Conservation (phyloP, 2,113 vertebrate species). For the Grammomys dolichurus region DNA sequence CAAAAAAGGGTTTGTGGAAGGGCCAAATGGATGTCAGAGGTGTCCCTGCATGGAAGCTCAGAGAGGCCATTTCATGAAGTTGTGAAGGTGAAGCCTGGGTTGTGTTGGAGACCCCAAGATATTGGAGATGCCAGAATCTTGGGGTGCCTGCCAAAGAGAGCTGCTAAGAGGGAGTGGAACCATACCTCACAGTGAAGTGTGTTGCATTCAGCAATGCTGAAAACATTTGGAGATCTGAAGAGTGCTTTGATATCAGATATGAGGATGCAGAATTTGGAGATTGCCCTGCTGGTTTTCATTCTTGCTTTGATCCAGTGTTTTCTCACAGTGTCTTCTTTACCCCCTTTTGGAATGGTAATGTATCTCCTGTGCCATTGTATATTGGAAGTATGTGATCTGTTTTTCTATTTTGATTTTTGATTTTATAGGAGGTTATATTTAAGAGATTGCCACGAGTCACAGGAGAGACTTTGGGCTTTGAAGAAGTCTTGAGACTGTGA, state of each 20-base stretch:
- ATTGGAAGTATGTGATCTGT: not conserved
- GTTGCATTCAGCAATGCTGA: not conserved
- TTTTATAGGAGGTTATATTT: not conserved
- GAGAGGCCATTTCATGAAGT: not conserved
- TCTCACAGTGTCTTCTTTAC: not conserved
- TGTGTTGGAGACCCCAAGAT: not conserved
- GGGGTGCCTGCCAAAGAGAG: not conserved
- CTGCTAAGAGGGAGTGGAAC: not conserved
- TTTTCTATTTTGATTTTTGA: not conserved
- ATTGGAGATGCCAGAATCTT: not conserved
- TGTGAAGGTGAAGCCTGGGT: not conserved
- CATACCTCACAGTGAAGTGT: not conserved
- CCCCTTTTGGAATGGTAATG: not conserved
- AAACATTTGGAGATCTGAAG: not conserved
- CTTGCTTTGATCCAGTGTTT: not conserved
- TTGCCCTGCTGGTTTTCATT: not conserved
- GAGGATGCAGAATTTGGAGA: not conserved
- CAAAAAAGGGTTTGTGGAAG: not conserved
- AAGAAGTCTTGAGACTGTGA: not conserved
- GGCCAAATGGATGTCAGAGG: not conserved
- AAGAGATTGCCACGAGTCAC: not conserved
- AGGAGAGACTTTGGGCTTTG: not conserved
- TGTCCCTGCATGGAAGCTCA: not conserved
- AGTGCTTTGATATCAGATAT: not conserved
- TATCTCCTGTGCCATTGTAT: not conserved